Percentiles rank a stretch among this genome's conserved stretches.
phyloP scores from a whole-genome alignment of 2,888 invertebrate genomes.

The Tiliacea citrago region DNA sequence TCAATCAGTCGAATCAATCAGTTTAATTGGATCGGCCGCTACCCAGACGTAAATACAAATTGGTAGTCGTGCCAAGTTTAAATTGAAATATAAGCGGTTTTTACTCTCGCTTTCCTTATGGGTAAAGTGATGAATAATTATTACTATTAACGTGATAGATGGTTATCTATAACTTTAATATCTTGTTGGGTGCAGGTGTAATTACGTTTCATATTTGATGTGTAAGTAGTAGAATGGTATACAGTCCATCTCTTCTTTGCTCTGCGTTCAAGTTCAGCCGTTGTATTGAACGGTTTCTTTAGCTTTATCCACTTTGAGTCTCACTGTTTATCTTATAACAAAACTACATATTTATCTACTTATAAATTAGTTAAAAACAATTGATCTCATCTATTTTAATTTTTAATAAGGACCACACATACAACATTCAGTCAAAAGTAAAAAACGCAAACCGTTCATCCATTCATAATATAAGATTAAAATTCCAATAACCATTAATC shows the following conservation, averaged over 20 bases:
- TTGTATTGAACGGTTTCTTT: neutral
- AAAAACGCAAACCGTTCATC: constrained; percentile 22
- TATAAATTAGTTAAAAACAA: neutral
- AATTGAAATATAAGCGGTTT: constrained; percentile 58
- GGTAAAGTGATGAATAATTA: constrained; percentile 41
- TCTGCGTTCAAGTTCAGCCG: neutral
- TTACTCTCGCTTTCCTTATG: constrained; percentile 45
- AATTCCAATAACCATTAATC: constrained; percentile 45
- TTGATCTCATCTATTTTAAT: neutral
- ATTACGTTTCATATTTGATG: constrained; percentile 21
- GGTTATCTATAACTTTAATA: constrained; percentile 20
- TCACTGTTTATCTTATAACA: fast-evolving
- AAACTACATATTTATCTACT: neutral
- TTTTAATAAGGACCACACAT: neutral
- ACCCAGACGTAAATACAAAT: constrained; percentile 54
- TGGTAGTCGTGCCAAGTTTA: constrained; percentile 57
- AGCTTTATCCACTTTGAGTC: neutral
- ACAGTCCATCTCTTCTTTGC: neutral
- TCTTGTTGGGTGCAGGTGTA: constrained; percentile 18
- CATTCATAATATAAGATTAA: constrained; percentile 29
- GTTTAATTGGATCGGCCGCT: constrained; percentile 51
- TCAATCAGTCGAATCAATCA: constrained; percentile 59
- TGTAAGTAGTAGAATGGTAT: neutral
- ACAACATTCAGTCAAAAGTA: neutral
- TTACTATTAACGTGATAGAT: constrained; percentile 41